Percentiles rank a stretch among this genome's conserved stretches.
These are phyloP conservation scores for Rafetus swinhoei DNA, from an alignment of 2,113 vertebrate species.

Conservation along the genomic window DNA sequence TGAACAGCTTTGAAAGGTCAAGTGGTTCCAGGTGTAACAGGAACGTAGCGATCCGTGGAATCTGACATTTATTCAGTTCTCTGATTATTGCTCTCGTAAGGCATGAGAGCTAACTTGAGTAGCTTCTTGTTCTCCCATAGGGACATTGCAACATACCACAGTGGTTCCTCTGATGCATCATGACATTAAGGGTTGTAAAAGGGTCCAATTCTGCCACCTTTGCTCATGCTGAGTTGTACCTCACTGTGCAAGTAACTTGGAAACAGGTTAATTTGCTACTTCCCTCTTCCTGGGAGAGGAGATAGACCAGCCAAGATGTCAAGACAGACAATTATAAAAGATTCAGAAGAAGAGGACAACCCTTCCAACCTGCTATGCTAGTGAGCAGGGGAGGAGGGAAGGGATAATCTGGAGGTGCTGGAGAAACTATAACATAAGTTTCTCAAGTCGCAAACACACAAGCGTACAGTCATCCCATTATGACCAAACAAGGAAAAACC, in stretches of 20 bases:
- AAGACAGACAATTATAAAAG: not conserved
- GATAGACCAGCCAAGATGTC: conserved; percentile 1
- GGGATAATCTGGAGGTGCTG: not conserved
- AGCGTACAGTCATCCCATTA: not conserved
- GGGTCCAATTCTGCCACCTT: not conserved
- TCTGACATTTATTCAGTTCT: conserved; percentile 7
- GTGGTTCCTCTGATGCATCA: rapidly evolving
- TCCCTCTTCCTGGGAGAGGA: not conserved
- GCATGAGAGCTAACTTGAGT: not conserved
- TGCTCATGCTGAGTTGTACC: not conserved
- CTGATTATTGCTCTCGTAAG: rapidly evolving
- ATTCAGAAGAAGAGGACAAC: conserved; percentile 11
- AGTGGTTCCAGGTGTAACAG: conserved; percentile 29
- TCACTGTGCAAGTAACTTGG: not conserved
- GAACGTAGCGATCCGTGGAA: conserved; percentile 25
- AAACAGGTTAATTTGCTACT: not conserved
- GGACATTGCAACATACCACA: not conserved
- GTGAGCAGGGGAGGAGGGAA: not conserved
- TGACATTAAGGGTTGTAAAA: not conserved
- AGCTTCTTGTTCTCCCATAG: not conserved
- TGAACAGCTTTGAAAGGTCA: not conserved
- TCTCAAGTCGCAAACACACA: not conserved
- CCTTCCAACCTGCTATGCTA: not conserved
- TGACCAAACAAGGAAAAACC: rapidly evolving
- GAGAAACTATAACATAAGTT: not conserved